These are phyloP conservation scores for Nemotelus nigrinus DNA, from an alignment of 2,888 invertebrate genomes.

Conservation along the genomic window DNA sequence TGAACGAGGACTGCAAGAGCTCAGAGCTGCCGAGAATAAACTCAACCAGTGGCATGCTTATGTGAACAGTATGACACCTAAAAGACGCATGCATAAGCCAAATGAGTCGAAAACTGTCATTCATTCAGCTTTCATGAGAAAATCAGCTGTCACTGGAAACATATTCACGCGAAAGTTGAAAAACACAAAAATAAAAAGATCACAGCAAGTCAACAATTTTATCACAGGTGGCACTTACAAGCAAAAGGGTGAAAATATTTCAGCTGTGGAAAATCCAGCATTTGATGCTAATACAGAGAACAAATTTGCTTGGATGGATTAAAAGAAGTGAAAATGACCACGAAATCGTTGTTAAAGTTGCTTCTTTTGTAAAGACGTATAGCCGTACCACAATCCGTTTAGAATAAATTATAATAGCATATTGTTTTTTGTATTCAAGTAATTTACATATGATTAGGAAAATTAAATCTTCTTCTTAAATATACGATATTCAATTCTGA, in stretches of 20 bases:
- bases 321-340: slow-evolving; percentile 3
- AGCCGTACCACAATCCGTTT: too few species aligned
- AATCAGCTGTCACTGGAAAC: slow-evolving; percentile 39
- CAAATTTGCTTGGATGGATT: slow-evolving; percentile 53
- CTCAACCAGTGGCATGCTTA: slow-evolving; percentile 62
- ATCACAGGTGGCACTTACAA: slow-evolving; percentile 36
- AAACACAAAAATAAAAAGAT: slow-evolving; percentile 13
- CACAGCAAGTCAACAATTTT: slow-evolving; percentile 40
- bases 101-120: slow-evolving; percentile 14
- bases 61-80: slow-evolving; percentile 55
- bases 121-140: slow-evolving; percentile 30
- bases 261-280: slow-evolving; percentile 41
- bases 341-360: too few species aligned
- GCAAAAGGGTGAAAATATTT: slow-evolving; percentile 27
- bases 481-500: too few species aligned
- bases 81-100: slow-evolving; percentile 22
- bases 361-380: too few species aligned
- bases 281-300: slow-evolving; percentile 35
- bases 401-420: too few species aligned
- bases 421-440: too few species aligned
- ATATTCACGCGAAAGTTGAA: slow-evolving; percentile 36
- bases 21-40: slow-evolving; percentile 62
- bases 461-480: too few species aligned
- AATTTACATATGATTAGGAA: too few species aligned
- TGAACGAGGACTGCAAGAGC: slow-evolving; percentile 60